phyloP scores from a whole-genome alignment of 2,113 vertebrate genomes.

The Chrysemys picta region DNA sequence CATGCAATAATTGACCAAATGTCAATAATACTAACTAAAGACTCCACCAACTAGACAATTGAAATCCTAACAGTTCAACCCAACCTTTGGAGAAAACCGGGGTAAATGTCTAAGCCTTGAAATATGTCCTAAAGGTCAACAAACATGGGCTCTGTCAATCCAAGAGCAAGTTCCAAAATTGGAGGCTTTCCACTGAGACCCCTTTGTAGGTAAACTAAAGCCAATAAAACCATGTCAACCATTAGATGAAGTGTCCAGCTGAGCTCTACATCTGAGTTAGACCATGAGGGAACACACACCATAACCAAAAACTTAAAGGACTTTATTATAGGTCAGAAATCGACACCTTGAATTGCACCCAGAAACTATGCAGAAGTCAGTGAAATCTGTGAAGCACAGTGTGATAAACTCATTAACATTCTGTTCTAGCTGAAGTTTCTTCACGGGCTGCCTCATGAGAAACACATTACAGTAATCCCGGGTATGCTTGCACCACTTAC shows the following conservation, averaged over 20 bases:
- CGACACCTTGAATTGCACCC: neutral
- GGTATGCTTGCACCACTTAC: neutral
- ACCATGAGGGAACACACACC: neutral
- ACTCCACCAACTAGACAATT: neutral
- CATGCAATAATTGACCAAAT: neutral
- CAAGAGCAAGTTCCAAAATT: neutral
- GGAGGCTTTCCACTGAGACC: neutral
- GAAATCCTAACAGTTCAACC: neutral
- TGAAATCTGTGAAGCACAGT: neutral
- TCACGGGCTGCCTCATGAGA: neutral
- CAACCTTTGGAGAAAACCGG: neutral
- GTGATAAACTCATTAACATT: neutral
- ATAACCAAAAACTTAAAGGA: neutral
- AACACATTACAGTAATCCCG: neutral
- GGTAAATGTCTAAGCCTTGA: neutral
- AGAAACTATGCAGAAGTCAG: slow-evolving; percentile 6
- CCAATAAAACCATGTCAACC: neutral
- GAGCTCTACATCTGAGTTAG: neutral
- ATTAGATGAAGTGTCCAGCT: neutral
- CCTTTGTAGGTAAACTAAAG: neutral
- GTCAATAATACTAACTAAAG: neutral
- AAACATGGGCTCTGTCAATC: neutral
- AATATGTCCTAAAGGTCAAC: neutral
- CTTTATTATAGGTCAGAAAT: neutral
- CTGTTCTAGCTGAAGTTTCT: slow-evolving; percentile 48